Evolutionary conservation across 2,797 vertebrate species (phyloP), one percentile per base, ranked within the genome.

Genomic region (Echeneis naucrates): DNA sequence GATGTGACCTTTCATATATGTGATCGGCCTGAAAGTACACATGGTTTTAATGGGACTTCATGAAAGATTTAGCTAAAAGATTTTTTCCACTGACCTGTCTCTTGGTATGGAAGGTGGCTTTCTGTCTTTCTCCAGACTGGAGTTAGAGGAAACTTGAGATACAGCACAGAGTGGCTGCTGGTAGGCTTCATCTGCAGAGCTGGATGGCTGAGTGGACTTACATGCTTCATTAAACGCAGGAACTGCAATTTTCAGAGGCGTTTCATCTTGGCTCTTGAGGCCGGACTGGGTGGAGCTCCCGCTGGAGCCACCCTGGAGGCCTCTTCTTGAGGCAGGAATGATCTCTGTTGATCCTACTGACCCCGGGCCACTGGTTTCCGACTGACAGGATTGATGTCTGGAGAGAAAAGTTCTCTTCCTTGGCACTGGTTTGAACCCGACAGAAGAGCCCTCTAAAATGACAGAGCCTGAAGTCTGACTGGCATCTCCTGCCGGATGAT

Each of bases 321-420:
- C 96, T 14, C 81, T 90, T 79, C 92, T 93, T 0, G 95, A 95
- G 3, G 82, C 84, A 26, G 89, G 89, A 12, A 71, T 14, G 0
- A 88, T 53, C 24, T 77, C 90, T 0, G 78, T 42, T 35, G 89
- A 88, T 58, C 87, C 89, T 4, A 0, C 38, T 3, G 1, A 40
- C 53, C 82, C 82, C 27, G 65, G 27, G 53, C 76, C 55, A 5
- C 53, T 84, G 56, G 83, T 92, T 19, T 92, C 93, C 48, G 82
- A 78, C 45, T 90, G 86, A 68, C 76, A 72, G 73, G 85, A 85
- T 48, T 75, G 63, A 4, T 73, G 85, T 87, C 89, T 95, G 13
- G 88, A 91, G 63, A 95, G 56, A 64, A 96, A 89, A 12, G 94
- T 98, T 87, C 97, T 96, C 72, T 95, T 95, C 93, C 95, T 98